Evolutionary conservation across 2,888 invertebrate species (phyloP), one percentile per base, ranked within the genome.

Genomic region (Nezara viridula): DNA sequence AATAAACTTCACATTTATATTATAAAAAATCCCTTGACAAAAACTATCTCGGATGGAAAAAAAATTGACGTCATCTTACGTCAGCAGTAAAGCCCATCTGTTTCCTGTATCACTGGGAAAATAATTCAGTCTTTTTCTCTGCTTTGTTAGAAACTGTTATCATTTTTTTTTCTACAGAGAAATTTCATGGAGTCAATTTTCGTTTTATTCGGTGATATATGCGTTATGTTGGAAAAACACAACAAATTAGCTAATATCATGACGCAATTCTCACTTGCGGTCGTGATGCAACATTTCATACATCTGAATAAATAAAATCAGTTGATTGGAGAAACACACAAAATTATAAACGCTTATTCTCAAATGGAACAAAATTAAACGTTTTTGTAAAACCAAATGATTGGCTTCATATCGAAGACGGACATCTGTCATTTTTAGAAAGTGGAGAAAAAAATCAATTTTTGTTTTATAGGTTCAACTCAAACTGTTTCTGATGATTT

Each of bases 51-150:
- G 66, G 32, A 19, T 66, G 19, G 10, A 60, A 60, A 66, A 66
- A 66, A 66, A 32, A 66, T 12, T 32, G 66, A 66, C 32, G 32
- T 66, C 66, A 32, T 32, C 19, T 32, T 66, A 66, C 66, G 66
- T 32, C 66, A 66, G 66, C 27, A 66, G 66, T 32, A 32, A 66
- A 32, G 66, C 66, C 66, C 66, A 66, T 66, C 66, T 66, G 66
- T 66, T 66, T 66, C 66, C 66, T 66, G 32, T 66, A 66, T 16
- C 16, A 32, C 66, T 32, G 32, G 66, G 66, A 66, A 66, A 66
- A 66, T 66, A 32, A 66, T 32, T 66, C 32, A 32, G 32, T 66
- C 16, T 19, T 66, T 32, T 21, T 32, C 12, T 66, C 32, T 66
- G 1, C 14, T 19, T 32, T 32, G 2, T 66, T 66, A 32, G 12